Evolutionary conservation across 2,113 vertebrate genomes (phyloP), one percentile per base, ranked within the genome.

Genomic region (Terrapene triunguis): DNA sequence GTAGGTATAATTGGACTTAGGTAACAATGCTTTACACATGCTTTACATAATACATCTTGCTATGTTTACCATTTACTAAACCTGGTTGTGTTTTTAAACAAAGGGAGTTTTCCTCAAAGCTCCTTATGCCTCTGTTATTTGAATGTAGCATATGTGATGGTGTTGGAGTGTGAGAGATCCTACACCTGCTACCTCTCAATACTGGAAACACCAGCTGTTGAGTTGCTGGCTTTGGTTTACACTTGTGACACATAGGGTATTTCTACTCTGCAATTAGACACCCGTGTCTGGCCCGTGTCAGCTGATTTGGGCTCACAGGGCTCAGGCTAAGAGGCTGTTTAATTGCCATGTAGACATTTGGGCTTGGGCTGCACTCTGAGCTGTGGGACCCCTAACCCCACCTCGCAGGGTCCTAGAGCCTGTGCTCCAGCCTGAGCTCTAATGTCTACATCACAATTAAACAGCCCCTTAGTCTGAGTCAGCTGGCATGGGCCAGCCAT

Each of bases 201-300:
- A 87, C 1, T 72, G 88, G 79, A 93, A 92, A 85, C 3, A 3
- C 22, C 91, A 89, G 47, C 13, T 65, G 35, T 4, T 81, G 17
- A 88, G 91, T 82, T 96, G n/a, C 51, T 72, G 51, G n/a, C 54
- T 82, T 82, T 59, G 54, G 81, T 59, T 83, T 83, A 59, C 81
- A 59, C 16, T 27, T 19, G 50, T 59, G 38, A 47, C 54, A 44
- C 38, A 42, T 6, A 57, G 62, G 4, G 35, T n/a, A 38, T 69
- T 69, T 69, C 65, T 38, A 38, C 17, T 69, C 65, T 69, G 65
- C 35, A 38, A n/a, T 69, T 22, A 69, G 35, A 69, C 17, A 69
- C 17, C 16, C 2, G 17, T 69, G 65, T 72, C 35, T 38, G 65
- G 19, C 65, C n/a, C 19, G 16, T 72, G 35, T 38, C 65, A 72